Evolutionary conservation across 2,797 vertebrate species (phyloP).

Genomic region (Lerista edwardsae): DNA sequence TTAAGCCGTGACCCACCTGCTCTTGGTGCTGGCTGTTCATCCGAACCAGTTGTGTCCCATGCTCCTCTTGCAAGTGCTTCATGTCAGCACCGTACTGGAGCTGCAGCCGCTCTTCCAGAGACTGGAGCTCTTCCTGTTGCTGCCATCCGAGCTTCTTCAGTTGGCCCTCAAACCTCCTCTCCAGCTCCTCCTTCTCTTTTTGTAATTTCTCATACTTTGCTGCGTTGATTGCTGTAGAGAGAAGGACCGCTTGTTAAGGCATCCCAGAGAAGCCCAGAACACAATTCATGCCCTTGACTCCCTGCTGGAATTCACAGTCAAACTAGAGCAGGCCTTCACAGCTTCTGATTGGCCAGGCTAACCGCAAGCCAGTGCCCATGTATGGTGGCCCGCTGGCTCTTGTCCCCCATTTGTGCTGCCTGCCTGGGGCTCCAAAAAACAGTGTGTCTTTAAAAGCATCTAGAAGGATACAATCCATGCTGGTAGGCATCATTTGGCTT

Average conservation of each 20-base stretch:
- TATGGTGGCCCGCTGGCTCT: background rate
- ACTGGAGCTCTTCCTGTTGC: constrained; percentile 86
- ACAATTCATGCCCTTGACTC: too few relatives aligned
- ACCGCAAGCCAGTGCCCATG: background rate
- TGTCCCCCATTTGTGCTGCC: too few relatives aligned
- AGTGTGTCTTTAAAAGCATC: background rate
- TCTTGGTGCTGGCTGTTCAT: constrained; percentile 81
- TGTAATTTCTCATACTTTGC: constrained; percentile 88
- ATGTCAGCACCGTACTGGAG: constrained; percentile 75
- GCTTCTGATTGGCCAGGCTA: background rate
- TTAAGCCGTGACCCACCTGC: constrained; percentile 79
- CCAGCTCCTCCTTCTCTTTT: constrained; percentile 90
- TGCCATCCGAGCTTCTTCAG: constrained; percentile 80
- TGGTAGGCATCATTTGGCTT: background rate
- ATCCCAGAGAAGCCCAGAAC: rapidly evolving
- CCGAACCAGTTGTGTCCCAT: constrained; percentile 79
- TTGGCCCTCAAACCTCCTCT: constrained; percentile 85
- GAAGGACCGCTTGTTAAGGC: background rate
- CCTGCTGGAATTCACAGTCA: too few relatives aligned
- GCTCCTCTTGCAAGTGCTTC: constrained; percentile 79
- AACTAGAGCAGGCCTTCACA: background rate
- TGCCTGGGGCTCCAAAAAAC: background rate
- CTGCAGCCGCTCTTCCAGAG: constrained; percentile 84
- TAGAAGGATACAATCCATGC: background rate
- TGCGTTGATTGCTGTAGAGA: constrained; percentile 83